Percentiles rank a stretch among this genome's conserved stretches.
Conservation (phyloP, 2,888 invertebrate species). For the Aelia acuminata region DNA sequence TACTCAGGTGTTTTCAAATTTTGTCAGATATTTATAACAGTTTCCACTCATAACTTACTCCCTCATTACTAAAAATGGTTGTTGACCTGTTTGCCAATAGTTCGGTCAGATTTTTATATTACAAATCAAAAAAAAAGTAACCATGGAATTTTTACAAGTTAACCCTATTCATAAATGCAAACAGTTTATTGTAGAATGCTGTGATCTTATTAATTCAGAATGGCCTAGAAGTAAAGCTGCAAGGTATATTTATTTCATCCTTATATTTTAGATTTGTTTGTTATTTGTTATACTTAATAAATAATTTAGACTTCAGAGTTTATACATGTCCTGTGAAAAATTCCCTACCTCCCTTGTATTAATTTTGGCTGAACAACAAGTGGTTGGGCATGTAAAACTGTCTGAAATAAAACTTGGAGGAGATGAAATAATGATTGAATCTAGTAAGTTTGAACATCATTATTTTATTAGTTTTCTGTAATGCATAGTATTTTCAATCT, state of each 20-base stretch:
- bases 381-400: slow-evolving; percentile 86
- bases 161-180: slow-evolving; percentile 63
- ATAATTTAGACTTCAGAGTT: slow-evolving; percentile 75
- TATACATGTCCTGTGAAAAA: slow-evolving; percentile 80
- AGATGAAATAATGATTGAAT: slow-evolving; percentile 84
- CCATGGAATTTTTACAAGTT: slow-evolving; percentile 63
- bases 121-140: slow-evolving; percentile 48
- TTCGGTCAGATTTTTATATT: slow-evolving; percentile 32
- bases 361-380: slow-evolving; percentile 70
- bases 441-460: slow-evolving; percentile 70
- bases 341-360: slow-evolving; percentile 74
- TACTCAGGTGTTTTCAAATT: slow-evolving; percentile 37
- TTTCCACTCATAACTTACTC: neutral
- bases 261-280: neutral
- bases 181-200: slow-evolving; percentile 62
- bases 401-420: slow-evolving; percentile 79
- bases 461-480: slow-evolving; percentile 41
- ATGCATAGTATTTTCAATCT: neutral
- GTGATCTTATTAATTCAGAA: slow-evolving; percentile 65
- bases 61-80: slow-evolving; percentile 57
- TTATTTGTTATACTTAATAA: slow-evolving; percentile 39
- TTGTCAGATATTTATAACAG: slow-evolving; percentile 55
- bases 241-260: slow-evolving; percentile 61
- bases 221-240: slow-evolving; percentile 64
- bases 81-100: neutral